Evolutionary conservation across 2,888 invertebrate species (phyloP), one percentile per base, ranked within the genome.

Genomic region (Cantharis lateralis): DNA sequence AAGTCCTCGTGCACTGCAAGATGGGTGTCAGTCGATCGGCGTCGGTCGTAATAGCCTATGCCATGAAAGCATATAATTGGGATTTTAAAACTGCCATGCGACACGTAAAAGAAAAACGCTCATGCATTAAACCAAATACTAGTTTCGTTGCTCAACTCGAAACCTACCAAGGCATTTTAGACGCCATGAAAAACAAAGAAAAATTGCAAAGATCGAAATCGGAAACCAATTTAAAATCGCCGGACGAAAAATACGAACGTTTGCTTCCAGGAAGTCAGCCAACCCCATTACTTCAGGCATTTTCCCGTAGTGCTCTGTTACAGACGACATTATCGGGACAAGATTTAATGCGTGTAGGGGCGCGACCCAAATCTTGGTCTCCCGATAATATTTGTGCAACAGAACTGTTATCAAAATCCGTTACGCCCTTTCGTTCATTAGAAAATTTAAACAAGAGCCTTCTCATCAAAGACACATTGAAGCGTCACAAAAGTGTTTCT

Each of bases 21-120:
- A 99, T 99, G 98, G 99, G 99, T 20, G 96, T 99, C 79, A 98
- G 98, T 88, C 91, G 99, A 81, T 99, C 99, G 20, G 98, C 99
- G 5, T 98, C 98, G 2, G 98, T 98, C 24, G 99, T 98, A 24
- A 97, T 98, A 85, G 98, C 98, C 0, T 98, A 97, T 89, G 96
- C 97, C 20, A 99, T 99, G 99, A 99, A 99, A 89, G 97, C 97
- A 16, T 95, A 95, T 88, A 95, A 96, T 86, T 97, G 97, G 97
- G 94, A 96, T 84, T 95, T 98, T 84, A 93, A 95, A 78, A 93
- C 95, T 84, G 97, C 99, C 1, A 90, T 96, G 84, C 93, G 94
- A 79, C 95, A 96, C 88, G 98, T 99, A 0, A 97, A 96, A 88
- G 92, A 94, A 78, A 95, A 96, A 86, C 91, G 99, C 24, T 95